Conservation (phyloP, 92 coral and sea anemone species). For the Blastomussa wellsi region DNA sequence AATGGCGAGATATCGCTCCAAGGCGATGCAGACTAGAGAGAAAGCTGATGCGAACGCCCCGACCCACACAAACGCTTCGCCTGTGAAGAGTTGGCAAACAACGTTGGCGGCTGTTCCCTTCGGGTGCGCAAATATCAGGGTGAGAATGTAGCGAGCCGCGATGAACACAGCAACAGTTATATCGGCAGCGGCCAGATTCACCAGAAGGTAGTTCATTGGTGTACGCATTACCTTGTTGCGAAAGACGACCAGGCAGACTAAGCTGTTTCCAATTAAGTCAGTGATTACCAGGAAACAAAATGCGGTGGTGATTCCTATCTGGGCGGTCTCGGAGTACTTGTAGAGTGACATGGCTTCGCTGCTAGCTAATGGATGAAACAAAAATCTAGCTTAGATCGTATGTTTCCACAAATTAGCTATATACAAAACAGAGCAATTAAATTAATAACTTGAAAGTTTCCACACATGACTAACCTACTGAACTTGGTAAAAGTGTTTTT, state of each 20-base stretch:
- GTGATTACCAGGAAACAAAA: constrained; percentile 43
- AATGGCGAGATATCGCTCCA: constrained; percentile 60
- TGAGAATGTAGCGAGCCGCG: constrained; percentile 50
- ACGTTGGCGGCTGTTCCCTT: constrained; percentile 40
- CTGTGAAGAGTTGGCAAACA: constrained; percentile 58
- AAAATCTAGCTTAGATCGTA: neutral
- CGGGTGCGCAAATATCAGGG: constrained; percentile 48
- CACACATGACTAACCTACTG: no score
- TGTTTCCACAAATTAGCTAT: neutral
- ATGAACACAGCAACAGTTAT: constrained; percentile 39
- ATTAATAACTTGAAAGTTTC: no score
- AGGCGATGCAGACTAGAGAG: constrained; percentile 56
- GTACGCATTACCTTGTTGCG: constrained; percentile 39
- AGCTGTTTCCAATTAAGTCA: constrained; percentile 47
- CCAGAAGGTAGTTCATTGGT: constrained; percentile 46
- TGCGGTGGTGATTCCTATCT: constrained; percentile 33
- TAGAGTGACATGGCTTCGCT: constrained; percentile 31
- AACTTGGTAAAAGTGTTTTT: no score
- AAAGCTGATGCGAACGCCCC: constrained; percentile 54
- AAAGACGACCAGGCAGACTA: constrained; percentile 51
- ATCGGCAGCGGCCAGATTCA: constrained; percentile 39
- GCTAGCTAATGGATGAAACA: neutral
- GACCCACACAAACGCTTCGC: constrained; percentile 63
- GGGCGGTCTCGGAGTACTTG: constrained; percentile 49
- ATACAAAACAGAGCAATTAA: no score